Evolutionary conservation across 2,113 vertebrate genomes (phyloP).

Genomic region (Otis tarda): DNA sequence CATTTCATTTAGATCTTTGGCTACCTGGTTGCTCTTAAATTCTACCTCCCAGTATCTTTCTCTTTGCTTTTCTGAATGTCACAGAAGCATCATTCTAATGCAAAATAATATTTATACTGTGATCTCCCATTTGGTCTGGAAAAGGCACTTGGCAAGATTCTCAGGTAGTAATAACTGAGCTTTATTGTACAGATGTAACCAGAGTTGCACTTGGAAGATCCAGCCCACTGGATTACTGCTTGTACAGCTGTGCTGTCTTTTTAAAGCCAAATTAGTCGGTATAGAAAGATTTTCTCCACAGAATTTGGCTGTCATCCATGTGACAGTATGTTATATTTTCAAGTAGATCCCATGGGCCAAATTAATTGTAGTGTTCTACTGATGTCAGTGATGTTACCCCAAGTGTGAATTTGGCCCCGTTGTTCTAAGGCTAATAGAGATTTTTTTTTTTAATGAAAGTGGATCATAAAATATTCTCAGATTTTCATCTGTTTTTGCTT

Average conservation of each 20-base stretch:
- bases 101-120: background rate
- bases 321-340: constrained; percentile 52
- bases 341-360: constrained; percentile 45
- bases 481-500: constrained; percentile 66
- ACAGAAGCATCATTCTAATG: background rate
- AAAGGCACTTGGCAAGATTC: background rate
- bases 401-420: constrained; percentile 60
- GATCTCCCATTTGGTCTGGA: background rate
- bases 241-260: constrained; percentile 24
- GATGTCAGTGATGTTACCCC: constrained; percentile 50
- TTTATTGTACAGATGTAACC: background rate
- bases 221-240: background rate
- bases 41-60: background rate
- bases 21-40: background rate
- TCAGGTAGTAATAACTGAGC: background rate
- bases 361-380: constrained; percentile 34
- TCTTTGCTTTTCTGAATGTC: background rate
- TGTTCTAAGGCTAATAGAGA: constrained; percentile 52
- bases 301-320: constrained; percentile 36
- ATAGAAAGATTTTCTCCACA: constrained; percentile 41
- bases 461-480: constrained; percentile 61
- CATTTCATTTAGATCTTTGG: constrained; percentile 6
- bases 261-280: background rate
- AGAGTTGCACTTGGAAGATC: background rate
- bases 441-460: constrained; percentile 46